Base-by-base conservation (phyloP, 2,113 vertebrate species). In the Myrmophylax atrothorax region DNA sequence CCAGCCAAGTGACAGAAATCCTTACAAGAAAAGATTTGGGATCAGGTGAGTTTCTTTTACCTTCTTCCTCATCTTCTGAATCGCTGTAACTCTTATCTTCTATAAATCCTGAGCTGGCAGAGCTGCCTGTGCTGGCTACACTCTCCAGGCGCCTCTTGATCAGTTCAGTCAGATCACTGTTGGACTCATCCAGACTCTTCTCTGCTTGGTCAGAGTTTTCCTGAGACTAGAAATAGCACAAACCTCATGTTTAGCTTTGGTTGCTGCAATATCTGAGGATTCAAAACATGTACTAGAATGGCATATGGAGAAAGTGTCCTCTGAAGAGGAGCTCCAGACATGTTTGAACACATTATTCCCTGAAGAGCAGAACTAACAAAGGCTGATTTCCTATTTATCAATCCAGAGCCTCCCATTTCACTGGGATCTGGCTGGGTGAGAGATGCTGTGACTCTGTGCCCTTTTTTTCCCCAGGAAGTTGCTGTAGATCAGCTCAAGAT, bases 21-120 rank as follows among this genome's bases (percentile, higher is more conserved):
- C 63, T 63, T 50, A 33, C 56, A 87, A 8, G 18, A 33, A 62
- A 76, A 83, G 33, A 33, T 28, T 37, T 50, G 52, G 52, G 72
- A 49, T 59, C 12, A 40, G 40, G 12, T 13, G 44, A 38, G 49
- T 42, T 73, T 83, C 33, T 64, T 91, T 97, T 99, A 99, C 99
- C 99, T 98, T 99, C 99, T 97, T 99, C 99, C 89, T 99, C 99
- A 94, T 99, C 99, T 94, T 99, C 99, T 8, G 98, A 99, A 94
- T 99, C 99, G 6, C 99, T 99, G 97, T 99, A 99, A 95, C 99
- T 99, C 98, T 99, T 99, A 96, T 99, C 99, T 98, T 99, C 99
- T 92, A 99, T 98, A 86, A 99, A 99, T 70, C 99, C 99, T 7
- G 99, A 99, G 97, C 99, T 99, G 64, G 98, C 98, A 6, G 99